Evolutionary conservation across 2,113 vertebrate species (phyloP).

Genomic region (Dendropsophus ebraccatus): DNA sequence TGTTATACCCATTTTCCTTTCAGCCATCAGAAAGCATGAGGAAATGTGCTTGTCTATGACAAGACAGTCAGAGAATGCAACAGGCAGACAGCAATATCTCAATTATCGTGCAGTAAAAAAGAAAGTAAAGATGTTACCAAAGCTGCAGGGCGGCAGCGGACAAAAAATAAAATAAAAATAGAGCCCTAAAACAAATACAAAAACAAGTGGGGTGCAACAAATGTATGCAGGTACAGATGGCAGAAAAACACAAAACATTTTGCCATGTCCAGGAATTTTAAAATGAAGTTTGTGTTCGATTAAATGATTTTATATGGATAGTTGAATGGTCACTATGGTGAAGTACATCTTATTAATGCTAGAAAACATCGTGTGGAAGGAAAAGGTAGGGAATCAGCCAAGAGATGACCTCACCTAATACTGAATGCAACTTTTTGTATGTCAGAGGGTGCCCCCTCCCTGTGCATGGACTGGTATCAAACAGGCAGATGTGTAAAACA

Average conservation of each 20-base stretch:
- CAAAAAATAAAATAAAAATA: no score
- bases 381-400: neutral
- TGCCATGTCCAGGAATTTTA: neutral
- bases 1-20: neutral
- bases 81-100: neutral
- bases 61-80: neutral
- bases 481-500: no score
- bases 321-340: neutral
- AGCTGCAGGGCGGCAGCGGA: neutral
- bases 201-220: neutral
- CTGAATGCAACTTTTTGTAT: neutral
- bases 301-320: neutral
- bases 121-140: neutral
- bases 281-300: neutral
- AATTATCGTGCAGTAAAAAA: neutral
- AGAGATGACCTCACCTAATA: no score
- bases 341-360: neutral
- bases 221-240: neutral
- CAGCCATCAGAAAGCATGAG: neutral
- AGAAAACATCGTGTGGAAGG: neutral
- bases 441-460: neutral
- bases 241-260: neutral
- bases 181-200: neutral
- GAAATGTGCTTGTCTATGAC: neutral
- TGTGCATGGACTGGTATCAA: neutral